These are phyloP conservation scores for Aspidiotus destructor DNA, from an alignment of 2,888 invertebrate species.

Conservation along the genomic window DNA sequence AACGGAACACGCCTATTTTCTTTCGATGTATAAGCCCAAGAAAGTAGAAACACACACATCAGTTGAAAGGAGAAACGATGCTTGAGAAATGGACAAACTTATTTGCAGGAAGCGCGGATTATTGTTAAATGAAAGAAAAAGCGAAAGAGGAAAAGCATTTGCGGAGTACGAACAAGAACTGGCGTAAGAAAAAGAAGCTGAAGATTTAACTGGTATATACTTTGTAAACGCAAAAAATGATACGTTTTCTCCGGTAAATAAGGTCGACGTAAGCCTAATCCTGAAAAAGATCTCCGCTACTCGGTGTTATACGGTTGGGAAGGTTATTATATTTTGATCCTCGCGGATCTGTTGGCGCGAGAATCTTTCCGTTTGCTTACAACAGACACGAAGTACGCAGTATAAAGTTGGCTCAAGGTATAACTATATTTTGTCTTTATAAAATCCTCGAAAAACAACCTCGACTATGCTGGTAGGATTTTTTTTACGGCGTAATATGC, in stretches of 20 bases:
- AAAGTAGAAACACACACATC: neutral
- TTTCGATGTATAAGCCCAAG: too few relatives aligned
- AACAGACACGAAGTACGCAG: too few relatives aligned
- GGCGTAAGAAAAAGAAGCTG: constrained; percentile 15
- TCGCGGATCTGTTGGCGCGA: too few relatives aligned
- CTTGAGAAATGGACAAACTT: constrained; percentile 23
- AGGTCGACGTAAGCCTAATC: constrained; percentile 28
- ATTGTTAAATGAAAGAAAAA: constrained; percentile 11
- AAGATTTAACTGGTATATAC: neutral
- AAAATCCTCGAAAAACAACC: constrained; percentile 22
- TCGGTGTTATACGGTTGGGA: constrained; percentile 17
- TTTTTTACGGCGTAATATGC: constrained; percentile 25
- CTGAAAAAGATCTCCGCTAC: constrained; percentile 20
- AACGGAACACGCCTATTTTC: too few relatives aligned
- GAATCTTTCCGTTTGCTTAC: too few relatives aligned
- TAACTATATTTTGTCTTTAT: constrained; percentile 10
- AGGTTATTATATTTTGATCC: constrained; percentile 29
- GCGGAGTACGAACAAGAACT: constrained; percentile 1
- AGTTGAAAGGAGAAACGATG: neutral
- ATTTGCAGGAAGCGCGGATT: constrained; percentile 17
- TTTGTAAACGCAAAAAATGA: constrained; percentile 17
- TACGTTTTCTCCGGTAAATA: constrained; percentile 24
- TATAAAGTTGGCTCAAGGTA: neutral
- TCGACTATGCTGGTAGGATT: constrained; percentile 19
- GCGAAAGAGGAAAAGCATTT: neutral